A percentile compares a stretch with the other conserved stretches of the same genome.
Evolutionary conservation across 2,113 vertebrate genomes (phyloP).

Genomic region (Heptranchias perlo): DNA sequence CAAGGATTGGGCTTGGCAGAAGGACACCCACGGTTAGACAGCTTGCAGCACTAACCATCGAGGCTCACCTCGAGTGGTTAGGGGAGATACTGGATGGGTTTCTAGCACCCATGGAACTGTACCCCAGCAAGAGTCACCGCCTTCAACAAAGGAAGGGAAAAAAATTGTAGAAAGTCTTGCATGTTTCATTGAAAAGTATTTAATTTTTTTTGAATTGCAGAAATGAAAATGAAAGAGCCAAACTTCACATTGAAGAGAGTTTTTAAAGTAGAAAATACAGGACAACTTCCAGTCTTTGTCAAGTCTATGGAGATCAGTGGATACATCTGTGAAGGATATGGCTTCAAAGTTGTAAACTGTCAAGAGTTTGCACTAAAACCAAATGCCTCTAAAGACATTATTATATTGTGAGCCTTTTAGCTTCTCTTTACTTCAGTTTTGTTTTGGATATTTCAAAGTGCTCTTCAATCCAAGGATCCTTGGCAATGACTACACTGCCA

Average conservation of each 20-base stretch:
- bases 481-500: background rate
- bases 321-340: slow-evolving; percentile 86
- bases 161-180: background rate
- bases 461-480: background rate
- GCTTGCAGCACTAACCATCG: background rate
- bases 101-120: background rate
- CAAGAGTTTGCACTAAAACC: slow-evolving; percentile 87
- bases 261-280: slow-evolving; percentile 90
- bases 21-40: background rate
- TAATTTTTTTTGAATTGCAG: slow-evolving; percentile 52
- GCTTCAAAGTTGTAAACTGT: slow-evolving; percentile 97
- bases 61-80: background rate
- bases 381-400: slow-evolving; percentile 89
- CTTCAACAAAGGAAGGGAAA: background rate
- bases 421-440: background rate
- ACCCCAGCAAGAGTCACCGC: background rate
- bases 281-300: slow-evolving; percentile 80
- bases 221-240: slow-evolving; percentile 81
- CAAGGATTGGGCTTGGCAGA: background rate
- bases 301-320: slow-evolving; percentile 84
- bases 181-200: background rate
- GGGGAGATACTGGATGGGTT: background rate
- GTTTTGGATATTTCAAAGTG: background rate
- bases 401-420: slow-evolving; percentile 79
- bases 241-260: slow-evolving; percentile 88